Evolutionary conservation across 2,888 invertebrate species (phyloP).

Genomic region (Hirtodrosophila duncani): DNA sequence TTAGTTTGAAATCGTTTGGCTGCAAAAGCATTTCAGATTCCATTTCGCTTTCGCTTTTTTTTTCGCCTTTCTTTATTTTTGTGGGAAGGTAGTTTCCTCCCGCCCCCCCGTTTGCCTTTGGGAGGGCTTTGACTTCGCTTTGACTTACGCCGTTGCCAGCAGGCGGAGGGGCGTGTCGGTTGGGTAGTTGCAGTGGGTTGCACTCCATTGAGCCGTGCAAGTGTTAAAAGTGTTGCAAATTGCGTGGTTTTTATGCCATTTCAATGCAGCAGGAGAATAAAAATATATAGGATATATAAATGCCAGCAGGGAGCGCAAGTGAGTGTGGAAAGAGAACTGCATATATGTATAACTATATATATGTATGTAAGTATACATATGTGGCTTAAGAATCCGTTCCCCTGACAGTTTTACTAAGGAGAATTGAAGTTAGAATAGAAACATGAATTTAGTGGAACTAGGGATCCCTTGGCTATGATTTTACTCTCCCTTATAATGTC

Average conservation of each 20-base stretch:
- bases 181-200: slow-evolving; percentile 46
- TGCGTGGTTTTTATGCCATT: slow-evolving; percentile 57
- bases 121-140: slow-evolving; percentile 15
- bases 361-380: too few species aligned
- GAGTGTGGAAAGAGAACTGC: neutral
- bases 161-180: slow-evolving; percentile 3
- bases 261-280: slow-evolving; percentile 22
- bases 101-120: neutral
- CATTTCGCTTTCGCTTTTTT: slow-evolving; percentile 38
- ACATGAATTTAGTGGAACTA: too few species aligned
- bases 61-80: neutral
- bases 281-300: neutral
- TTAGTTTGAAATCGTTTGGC: slow-evolving; percentile 44
- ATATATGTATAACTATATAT: too few species aligned
- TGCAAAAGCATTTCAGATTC: slow-evolving; percentile 50
- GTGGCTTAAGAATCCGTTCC: too few species aligned
- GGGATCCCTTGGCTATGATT: too few species aligned
- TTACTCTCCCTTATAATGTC: too few species aligned
- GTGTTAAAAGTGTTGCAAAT: slow-evolving; percentile 70
- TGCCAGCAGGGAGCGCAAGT: neutral
- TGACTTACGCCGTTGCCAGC: slow-evolving; percentile 1
- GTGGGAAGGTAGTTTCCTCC: too few species aligned
- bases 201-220: slow-evolving; percentile 68
- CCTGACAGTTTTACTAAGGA: too few species aligned
- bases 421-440: too few species aligned